These are phyloP conservation scores for Boloria euphrosyne DNA, from an alignment of 2,888 invertebrate genomes.

Conservation along the genomic window DNA sequence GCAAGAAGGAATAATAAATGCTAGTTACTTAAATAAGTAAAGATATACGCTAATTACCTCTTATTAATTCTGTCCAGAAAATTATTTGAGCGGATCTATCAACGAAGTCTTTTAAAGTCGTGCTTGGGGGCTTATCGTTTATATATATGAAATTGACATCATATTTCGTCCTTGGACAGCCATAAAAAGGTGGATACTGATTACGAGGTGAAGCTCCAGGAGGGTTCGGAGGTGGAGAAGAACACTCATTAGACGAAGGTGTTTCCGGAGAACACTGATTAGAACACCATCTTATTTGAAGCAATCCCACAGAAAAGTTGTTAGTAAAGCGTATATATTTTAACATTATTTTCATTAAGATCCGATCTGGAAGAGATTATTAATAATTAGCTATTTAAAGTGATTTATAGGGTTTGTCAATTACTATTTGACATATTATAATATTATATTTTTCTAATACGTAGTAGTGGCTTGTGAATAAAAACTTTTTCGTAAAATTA, in stretches of 20 bases:
- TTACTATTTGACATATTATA: too few relatives aligned
- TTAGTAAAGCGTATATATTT: constrained; percentile 13
- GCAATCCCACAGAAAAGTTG: background rate
- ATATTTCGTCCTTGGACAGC: constrained; percentile 60
- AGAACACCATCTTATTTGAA: background rate
- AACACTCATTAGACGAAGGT: background rate
- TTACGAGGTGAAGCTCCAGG: constrained; percentile 13
- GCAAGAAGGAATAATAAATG: too few relatives aligned
- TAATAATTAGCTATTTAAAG: too few relatives aligned
- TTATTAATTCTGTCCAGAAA: constrained; percentile 89
- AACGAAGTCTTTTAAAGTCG: constrained; percentile 85
- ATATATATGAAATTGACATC: constrained; percentile 79
- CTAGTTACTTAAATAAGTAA: too few relatives aligned
- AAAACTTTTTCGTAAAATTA: too few relatives aligned
- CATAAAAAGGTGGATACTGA: constrained; percentile 52
- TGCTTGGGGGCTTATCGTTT: constrained; percentile 82
- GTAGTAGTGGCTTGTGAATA: too few relatives aligned
- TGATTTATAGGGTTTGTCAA: too few relatives aligned
- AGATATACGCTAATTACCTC: constrained; percentile 75
- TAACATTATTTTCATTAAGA: background rate
- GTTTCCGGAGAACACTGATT: constrained; percentile 7
- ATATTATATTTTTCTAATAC: too few relatives aligned
- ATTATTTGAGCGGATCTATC: constrained; percentile 87
- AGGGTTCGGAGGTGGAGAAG: constrained; percentile 3
- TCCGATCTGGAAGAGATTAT: background rate